phyloP scores from a whole-genome alignment of 2,888 invertebrate genomes.

The Trissolcus brochymenae region DNA sequence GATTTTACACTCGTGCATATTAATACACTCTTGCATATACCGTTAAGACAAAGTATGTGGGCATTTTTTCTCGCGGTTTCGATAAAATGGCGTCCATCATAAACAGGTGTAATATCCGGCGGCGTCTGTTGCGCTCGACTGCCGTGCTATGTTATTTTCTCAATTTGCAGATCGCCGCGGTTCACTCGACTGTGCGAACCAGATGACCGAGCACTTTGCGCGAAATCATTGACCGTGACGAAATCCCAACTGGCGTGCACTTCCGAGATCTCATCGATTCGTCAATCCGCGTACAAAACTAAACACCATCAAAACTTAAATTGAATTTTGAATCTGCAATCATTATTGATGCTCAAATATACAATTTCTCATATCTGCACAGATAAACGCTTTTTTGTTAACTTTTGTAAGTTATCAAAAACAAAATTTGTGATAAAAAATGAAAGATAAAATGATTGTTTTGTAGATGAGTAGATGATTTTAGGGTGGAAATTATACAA shows the following conservation, averaged over 20 bases:
- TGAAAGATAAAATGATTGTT: background rate
- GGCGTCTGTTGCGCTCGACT: constrained; percentile 41
- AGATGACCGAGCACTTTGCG: constrained; percentile 61
- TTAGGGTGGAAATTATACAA: background rate
- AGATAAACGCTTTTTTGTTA: too few species aligned
- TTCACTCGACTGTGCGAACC: constrained; percentile 63
- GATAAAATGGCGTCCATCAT: constrained; percentile 47
- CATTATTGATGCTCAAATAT: too few species aligned
- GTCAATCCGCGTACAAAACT: background rate
- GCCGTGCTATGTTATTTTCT: constrained; percentile 58
- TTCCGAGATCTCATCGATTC: constrained; percentile 18
- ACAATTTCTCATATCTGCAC: too few species aligned
- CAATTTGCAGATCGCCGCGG: constrained; percentile 65
- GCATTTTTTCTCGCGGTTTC: constrained; percentile 44
- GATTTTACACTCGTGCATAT: constrained; percentile 27
- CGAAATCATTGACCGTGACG: constrained; percentile 63
- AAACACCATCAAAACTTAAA: too few species aligned
- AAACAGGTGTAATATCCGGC: constrained; percentile 55
- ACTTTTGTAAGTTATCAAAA: too few species aligned
- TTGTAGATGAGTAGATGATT: background rate
- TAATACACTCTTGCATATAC: constrained; percentile 34
- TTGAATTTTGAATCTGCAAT: too few species aligned
- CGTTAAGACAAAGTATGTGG: constrained; percentile 44
- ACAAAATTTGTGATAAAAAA: background rate
- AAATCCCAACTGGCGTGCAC: constrained; percentile 40